These are phyloP conservation scores for Brachionus calyciflorus DNA, from an alignment of 1,140 invertebrate species.

Conservation along the genomic window DNA sequence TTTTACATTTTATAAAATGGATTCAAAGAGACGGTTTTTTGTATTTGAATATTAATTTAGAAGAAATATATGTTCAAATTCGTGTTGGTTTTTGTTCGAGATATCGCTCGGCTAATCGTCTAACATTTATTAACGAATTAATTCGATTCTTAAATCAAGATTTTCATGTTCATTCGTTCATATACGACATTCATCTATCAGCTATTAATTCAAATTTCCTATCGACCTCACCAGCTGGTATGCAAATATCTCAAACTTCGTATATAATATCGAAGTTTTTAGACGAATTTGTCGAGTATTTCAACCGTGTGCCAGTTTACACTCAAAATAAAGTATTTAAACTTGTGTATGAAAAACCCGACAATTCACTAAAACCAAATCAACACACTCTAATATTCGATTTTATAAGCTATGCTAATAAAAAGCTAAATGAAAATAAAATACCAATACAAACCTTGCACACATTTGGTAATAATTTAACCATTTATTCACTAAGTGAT, in stretches of 20 bases:
- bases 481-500: conserved; percentile 16
- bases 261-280: conserved; percentile 35
- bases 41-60: conserved; percentile 23
- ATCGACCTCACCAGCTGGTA: background rate
- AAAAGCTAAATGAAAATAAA: background rate
- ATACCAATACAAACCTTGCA: background rate
- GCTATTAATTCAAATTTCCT: conserved; percentile 31
- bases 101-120: background rate
- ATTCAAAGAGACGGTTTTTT: conserved; percentile 40
- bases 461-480: conserved; percentile 27
- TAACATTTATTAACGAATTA: conserved; percentile 25
- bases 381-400: conserved; percentile 17
- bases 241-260: conserved; percentile 13
- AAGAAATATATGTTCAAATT: conserved; percentile 29
- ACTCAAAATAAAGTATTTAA: conserved; percentile 43
- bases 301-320: conserved; percentile 22
- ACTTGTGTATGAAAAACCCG: conserved; percentile 26
- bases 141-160: conserved; percentile 13
- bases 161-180: conserved; percentile 46
- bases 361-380: conserved; percentile 2
- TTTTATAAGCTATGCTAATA: conserved; percentile 22
- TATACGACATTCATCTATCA: conserved; percentile 41
- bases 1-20: conserved; percentile 44
- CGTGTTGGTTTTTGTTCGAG: background rate
- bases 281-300: conserved; percentile 44